Evolutionary conservation across 53 echinoderm and acorn worm species (phyloP).

Genomic region (Actinopyga echinites): DNA sequence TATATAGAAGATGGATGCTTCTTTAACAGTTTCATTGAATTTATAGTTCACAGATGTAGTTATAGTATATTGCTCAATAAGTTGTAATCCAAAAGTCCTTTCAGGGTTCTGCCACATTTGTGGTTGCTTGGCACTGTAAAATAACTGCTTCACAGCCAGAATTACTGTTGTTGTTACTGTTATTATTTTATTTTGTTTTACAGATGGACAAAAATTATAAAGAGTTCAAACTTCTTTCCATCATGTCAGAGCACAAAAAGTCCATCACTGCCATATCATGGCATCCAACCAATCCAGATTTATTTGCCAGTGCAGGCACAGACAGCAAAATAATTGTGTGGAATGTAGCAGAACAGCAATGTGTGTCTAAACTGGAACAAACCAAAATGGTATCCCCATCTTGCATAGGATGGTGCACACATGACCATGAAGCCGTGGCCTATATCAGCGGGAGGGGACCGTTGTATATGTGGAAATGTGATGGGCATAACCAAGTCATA

Average conservation of each 20-base stretch:
- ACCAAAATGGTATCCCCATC: conserved; percentile 67
- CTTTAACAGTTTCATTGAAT: neutral
- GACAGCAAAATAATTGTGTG: conserved; percentile 79
- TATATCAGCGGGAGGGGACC: conserved; percentile 77
- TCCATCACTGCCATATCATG: conserved; percentile 86
- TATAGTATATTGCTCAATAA: neutral
- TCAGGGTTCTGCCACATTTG: no score
- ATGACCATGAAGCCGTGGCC: conserved; percentile 62
- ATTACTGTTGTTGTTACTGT: neutral
- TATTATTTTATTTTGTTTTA: conserved; percentile 1
- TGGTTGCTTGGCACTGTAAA: no score
- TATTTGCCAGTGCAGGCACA: conserved; percentile 86
- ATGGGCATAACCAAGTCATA: conserved; percentile 2
- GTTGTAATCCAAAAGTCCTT: no score
- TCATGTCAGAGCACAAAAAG: conserved; percentile 97
- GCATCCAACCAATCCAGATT: conserved; percentile 80
- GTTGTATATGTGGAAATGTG: conserved; percentile 69
- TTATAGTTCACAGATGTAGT: neutral
- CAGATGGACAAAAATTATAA: conserved; percentile 84
- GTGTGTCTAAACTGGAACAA: conserved; percentile 59
- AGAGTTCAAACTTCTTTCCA: conserved; percentile 92
- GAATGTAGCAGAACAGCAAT: conserved; percentile 78
- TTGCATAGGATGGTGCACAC: conserved; percentile 78
- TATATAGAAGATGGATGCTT: no score
- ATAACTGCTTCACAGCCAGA: no score